Conservation (phyloP, 2,113 vertebrate genomes). For the Brachionichthys hirsutus region DNA sequence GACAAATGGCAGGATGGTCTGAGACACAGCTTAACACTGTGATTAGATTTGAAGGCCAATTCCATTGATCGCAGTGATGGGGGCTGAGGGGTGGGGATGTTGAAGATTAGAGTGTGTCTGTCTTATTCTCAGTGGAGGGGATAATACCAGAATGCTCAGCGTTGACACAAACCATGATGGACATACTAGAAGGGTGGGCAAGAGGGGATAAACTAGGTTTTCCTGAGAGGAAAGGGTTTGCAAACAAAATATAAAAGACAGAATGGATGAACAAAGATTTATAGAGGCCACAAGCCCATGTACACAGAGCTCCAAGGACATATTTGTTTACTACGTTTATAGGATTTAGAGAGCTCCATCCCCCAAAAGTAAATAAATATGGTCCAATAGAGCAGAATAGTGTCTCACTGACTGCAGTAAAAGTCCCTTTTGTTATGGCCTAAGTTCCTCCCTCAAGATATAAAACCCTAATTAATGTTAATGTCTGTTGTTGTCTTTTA, state of each 20-base stretch:
- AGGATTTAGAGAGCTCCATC: conserved; percentile 47
- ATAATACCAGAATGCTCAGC: conserved; percentile 23
- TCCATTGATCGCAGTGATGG: conserved; percentile 56
- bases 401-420: conserved; percentile 36
- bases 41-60: conserved; percentile 51
- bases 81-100: conserved; percentile 9
- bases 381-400: conserved; percentile 61
- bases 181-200: neutral
- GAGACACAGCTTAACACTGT: conserved; percentile 36
- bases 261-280: conserved; percentile 47
- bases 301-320: conserved; percentile 42
- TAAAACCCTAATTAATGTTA: conserved; percentile 47
- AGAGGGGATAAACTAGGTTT: conserved; percentile 25
- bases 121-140: conserved; percentile 25
- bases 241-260: conserved; percentile 36
- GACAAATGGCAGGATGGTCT: conserved; percentile 25
- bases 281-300: conserved; percentile 26
- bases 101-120: conserved; percentile 23
- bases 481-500: conserved; percentile 30
- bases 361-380: conserved; percentile 63
- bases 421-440: conserved; percentile 38
- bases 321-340: conserved; percentile 59
- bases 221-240: conserved; percentile 23
- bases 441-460: conserved; percentile 39
- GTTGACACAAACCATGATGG: conserved; percentile 19